Evolutionary conservation across 2,113 vertebrate genomes (phyloP).

Genomic region (Rattus norvegicus): DNA sequence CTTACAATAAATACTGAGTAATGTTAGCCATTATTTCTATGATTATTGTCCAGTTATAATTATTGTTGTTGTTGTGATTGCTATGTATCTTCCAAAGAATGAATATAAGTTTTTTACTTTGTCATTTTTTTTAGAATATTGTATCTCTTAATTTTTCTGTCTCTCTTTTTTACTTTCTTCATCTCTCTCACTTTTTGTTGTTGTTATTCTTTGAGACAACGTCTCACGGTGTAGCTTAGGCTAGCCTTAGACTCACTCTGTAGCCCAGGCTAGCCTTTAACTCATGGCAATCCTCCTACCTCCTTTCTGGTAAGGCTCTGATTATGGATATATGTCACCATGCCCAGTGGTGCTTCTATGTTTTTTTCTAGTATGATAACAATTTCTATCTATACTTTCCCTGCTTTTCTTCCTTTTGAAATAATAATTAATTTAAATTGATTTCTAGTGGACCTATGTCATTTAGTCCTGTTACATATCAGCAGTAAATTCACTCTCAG

Average conservation of each 20-base stretch:
- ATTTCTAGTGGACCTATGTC: background rate
- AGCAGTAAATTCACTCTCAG: background rate
- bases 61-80: background rate
- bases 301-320: background rate
- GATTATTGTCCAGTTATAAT: background rate
- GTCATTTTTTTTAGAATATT: background rate
- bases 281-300: background rate
- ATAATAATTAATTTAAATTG: background rate
- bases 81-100: background rate
- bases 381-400: background rate
- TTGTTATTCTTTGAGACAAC: background rate
- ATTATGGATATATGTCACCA: background rate
- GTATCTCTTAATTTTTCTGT: conserved; percentile 11
- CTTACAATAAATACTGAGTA: conserved; percentile 6
- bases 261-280: background rate
- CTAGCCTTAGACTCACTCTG: background rate
- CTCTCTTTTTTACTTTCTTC: background rate
- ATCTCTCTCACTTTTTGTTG: background rate
- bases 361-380: background rate
- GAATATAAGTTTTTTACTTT: conserved; percentile 1
- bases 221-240: background rate
- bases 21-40: background rate
- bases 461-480: background rate
- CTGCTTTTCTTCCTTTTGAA: background rate
- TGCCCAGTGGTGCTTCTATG: background rate